Conservation (phyloP, 2,113 vertebrate genomes). For the Mustela lutreola region DNA sequence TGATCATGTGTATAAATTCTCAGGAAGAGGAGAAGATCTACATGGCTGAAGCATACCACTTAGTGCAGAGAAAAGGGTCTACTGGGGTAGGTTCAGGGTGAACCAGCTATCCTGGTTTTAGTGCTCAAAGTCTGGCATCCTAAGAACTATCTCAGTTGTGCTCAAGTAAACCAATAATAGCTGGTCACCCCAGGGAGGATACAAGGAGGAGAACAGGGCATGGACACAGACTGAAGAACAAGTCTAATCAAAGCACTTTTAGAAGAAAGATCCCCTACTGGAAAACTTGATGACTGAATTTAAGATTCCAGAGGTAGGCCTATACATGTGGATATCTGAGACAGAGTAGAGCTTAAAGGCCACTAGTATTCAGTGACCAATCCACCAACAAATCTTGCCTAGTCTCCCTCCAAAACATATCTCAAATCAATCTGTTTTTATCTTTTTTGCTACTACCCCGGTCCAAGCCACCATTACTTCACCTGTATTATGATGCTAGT, state of each 20-base stretch:
- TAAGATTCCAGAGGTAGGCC: not conserved
- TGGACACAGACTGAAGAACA: not conserved
- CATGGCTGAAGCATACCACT: not conserved
- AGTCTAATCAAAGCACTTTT: not conserved
- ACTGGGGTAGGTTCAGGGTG: not conserved
- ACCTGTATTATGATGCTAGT: not conserved
- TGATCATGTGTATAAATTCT: not conserved
- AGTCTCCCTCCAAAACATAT: not conserved
- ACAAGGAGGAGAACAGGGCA: not conserved
- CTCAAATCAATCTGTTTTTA: conserved; percentile 1
- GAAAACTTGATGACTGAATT: not conserved
- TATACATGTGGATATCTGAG: not conserved
- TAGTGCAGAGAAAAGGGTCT: not conserved
- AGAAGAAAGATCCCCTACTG: not conserved
- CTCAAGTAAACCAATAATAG: not conserved
- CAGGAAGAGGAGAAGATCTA: not conserved
- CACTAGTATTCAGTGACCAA: not conserved
- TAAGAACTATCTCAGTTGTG: not conserved
- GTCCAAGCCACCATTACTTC: not conserved
- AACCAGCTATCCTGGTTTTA: not conserved
- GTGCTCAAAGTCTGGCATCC: not conserved
- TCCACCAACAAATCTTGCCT: not conserved
- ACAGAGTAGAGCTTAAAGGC: not conserved
- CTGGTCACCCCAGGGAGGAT: not conserved
- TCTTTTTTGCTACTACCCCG: not conserved